Evolutionary conservation across 2,888 invertebrate species (phyloP).

Genomic region (Volucella zonaria): DNA sequence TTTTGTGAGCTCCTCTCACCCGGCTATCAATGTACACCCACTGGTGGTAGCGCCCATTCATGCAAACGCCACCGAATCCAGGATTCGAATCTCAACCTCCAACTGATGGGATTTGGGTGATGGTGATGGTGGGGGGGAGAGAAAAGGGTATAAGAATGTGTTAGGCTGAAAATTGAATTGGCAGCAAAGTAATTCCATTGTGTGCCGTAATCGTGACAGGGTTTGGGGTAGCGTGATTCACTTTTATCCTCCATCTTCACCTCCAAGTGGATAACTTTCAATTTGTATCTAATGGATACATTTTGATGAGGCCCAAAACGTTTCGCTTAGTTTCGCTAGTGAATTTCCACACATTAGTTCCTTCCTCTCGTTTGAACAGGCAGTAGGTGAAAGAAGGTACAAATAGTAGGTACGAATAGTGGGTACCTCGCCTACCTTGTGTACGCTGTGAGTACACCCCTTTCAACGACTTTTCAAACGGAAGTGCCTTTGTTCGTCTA

Average conservation of each 20-base stretch:
- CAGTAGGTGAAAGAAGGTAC: too few relatives aligned
- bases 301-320: conserved; percentile 41
- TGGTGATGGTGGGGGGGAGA: too few relatives aligned
- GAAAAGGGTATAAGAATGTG: conserved; percentile 12
- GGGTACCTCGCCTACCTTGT: too few relatives aligned
- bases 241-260: conserved; percentile 5
- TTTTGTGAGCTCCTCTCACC: background rate
- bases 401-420: too few relatives aligned
- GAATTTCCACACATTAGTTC: conserved; percentile 36
- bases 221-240: conserved; percentile 14
- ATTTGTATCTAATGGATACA: conserved; percentile 56
- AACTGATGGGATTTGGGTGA: background rate
- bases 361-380: conserved; percentile 4
- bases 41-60: conserved; percentile 6
- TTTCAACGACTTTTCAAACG: background rate
- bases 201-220: conserved; percentile 29
- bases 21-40: background rate
- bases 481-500: conserved; percentile 25
- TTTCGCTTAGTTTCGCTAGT: conserved; percentile 28
- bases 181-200: conserved; percentile 64
- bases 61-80: conserved; percentile 16
- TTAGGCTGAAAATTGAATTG: conserved; percentile 58
- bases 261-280: conserved; percentile 47
- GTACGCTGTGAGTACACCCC: too few relatives aligned
- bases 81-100: conserved; percentile 14